Evolutionary conservation across 2,113 vertebrate species (phyloP).

Genomic region (Amblyornis subalaris): DNA sequence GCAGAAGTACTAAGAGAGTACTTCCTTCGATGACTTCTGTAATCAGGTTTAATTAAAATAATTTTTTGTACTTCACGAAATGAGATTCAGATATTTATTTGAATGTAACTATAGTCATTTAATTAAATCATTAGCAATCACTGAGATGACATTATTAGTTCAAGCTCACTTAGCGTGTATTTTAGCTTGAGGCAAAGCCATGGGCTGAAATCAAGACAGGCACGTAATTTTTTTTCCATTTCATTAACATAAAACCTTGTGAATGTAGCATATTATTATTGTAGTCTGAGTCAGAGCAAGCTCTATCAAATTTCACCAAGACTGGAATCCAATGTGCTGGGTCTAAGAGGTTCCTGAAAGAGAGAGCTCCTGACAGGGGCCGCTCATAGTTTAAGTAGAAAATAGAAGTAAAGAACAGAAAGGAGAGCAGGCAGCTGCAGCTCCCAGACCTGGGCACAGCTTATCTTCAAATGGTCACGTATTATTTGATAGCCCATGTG

Average conservation of each 20-base stretch:
- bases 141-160: conserved; percentile 50
- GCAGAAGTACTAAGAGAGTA: conserved; percentile 11
- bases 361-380: background rate
- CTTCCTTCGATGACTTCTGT: conserved; percentile 32
- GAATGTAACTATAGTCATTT: conserved; percentile 44
- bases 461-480: background rate
- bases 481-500: background rate
- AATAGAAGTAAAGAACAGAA: background rate
- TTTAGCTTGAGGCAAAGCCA: conserved; percentile 47
- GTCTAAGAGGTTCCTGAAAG: background rate
- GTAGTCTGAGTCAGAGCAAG: background rate
- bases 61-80: conserved; percentile 42
- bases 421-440: background rate
- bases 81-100: conserved; percentile 63
- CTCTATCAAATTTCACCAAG: background rate
- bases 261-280: background rate
- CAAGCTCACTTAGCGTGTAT: background rate
- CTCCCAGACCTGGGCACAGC: background rate
- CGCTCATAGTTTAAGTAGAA: background rate
- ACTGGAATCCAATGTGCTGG: background rate
- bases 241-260: background rate
- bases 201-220: conserved; percentile 1
- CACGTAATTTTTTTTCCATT: background rate
- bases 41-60: conserved; percentile 63
- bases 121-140: conserved; percentile 61